Base-by-base conservation (phyloP, 2,797 vertebrate species). In the Scolopax rusticola region DNA sequence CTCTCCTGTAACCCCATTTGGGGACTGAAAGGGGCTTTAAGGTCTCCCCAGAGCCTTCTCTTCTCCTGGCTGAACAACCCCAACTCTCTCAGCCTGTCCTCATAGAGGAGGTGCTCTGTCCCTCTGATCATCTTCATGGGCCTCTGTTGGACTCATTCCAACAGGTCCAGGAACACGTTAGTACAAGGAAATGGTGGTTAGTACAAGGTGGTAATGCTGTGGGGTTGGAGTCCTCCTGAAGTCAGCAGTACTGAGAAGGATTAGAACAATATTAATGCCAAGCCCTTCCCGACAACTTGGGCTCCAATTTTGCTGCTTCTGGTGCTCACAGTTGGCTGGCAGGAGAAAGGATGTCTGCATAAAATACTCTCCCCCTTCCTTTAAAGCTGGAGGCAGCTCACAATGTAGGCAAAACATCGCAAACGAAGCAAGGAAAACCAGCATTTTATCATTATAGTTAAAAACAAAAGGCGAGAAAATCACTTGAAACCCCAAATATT, bases 251-350 rank as follows among this genome's bases (percentile, higher is more conserved):
- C 24, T 0, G 3, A 71, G 28, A 38, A 69, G 61, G 50, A 9
- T 6, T 15, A 63, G 53, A 80, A 50, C 13, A 84, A 30, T 2
- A 19, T 12, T 51, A 74, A 24, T 0, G 19, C 24, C 33, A 25
- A 19, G 9, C 12, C 9, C 21, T 53, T 87, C 40, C 60, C 64
- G 59, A n/a, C 11, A 47, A 5, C 47, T 40, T 65, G 24, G 25
- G 4, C 53, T 87, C 23, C 36, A 54, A 0, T 6, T 9, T 30
- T 76, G 45, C 36, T 74, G 57, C n/a, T 0, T 1, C 28, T 45
- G 13, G 8, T 1, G 0, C 13, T 11, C 48, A 40, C 43, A 38
- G 7, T 24, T 19, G 60, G 14, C n/a, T 73, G 56, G 15, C 32
- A 50, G 63, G 18, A 57, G 11, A 80, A 70, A 71, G 18, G 25